Percentiles rank a stretch among this genome's conserved stretches.
phyloP scores from a whole-genome alignment of 2,797 vertebrate genomes.

The Sebastes itinus region DNA sequence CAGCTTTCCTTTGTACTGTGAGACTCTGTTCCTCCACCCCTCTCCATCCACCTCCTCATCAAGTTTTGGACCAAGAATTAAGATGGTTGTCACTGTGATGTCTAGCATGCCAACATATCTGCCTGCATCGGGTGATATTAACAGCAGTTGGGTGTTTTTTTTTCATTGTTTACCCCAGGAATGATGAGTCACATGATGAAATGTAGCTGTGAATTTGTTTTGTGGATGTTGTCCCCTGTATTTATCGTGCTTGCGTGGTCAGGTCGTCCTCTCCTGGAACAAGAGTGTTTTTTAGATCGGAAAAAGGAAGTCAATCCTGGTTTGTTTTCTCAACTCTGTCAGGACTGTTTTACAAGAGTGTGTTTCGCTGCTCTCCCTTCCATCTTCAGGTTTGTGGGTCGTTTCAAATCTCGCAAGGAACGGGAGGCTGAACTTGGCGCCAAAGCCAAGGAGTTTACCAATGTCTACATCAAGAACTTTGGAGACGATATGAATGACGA shows the following conservation, averaged over 20 bases:
- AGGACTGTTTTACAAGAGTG: slow-evolving; percentile 61
- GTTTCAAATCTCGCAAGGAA: slow-evolving; percentile 98
- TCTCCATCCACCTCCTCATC: slow-evolving; percentile 74
- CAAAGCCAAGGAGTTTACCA: slow-evolving; percentile 99
- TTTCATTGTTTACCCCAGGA: slow-evolving; percentile 32
- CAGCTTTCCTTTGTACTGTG: slow-evolving; percentile 75
- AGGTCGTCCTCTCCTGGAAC: slow-evolving; percentile 42
- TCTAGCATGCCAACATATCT: slow-evolving; percentile 69
- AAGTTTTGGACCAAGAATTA: slow-evolving; percentile 68
- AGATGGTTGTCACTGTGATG: slow-evolving; percentile 63
- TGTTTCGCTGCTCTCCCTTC: slow-evolving; percentile 36
- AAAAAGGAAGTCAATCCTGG: slow-evolving; percentile 36
- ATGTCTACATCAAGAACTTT: slow-evolving; percentile 99
- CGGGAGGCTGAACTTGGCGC: slow-evolving; percentile 96
- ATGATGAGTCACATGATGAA: slow-evolving; percentile 40
- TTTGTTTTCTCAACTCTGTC: slow-evolving; percentile 26
- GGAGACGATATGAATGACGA: slow-evolving; percentile 97
- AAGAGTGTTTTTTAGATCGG: slow-evolving; percentile 36
- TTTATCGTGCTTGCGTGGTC: slow-evolving; percentile 33
- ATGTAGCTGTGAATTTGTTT: slow-evolving; percentile 51
- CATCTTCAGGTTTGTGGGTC: slow-evolving; percentile 91
- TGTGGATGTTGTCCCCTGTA: slow-evolving; percentile 42
- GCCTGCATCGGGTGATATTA: slow-evolving; percentile 65
- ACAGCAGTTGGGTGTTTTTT: slow-evolving; percentile 26
- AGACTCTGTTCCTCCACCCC: slow-evolving; percentile 72